Conservation (phyloP, 2,113 vertebrate genomes). For the Megalops atlanticus region DNA sequence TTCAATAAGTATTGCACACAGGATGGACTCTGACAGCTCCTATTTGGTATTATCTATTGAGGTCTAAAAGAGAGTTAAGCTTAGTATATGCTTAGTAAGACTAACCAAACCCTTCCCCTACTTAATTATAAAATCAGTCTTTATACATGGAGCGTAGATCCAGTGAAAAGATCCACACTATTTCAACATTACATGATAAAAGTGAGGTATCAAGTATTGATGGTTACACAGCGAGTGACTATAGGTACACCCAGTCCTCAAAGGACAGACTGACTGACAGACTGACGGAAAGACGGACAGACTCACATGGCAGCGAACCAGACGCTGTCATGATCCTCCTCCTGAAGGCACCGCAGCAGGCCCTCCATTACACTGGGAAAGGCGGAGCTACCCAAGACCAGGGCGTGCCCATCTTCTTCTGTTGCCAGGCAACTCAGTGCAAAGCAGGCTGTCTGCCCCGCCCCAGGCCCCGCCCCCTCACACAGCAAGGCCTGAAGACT, state of each 20-base stretch:
- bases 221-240: too few species aligned
- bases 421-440: slow-evolving; percentile 56
- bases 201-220: too few species aligned
- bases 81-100: too few species aligned
- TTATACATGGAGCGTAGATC: too few species aligned
- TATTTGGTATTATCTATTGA: too few species aligned
- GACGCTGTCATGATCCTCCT: slow-evolving; percentile 48
- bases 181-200: too few species aligned
- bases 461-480: slow-evolving; percentile 38
- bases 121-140: too few species aligned
- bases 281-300: neutral
- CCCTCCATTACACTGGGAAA: slow-evolving; percentile 45
- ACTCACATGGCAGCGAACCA: slow-evolving; percentile 64
- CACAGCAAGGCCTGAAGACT: slow-evolving; percentile 49
- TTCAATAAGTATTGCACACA: too few species aligned
- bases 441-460: slow-evolving; percentile 57
- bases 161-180: too few species aligned
- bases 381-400: slow-evolving; percentile 42
- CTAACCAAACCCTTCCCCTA: too few species aligned
- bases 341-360: slow-evolving; percentile 46
- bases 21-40: too few species aligned
- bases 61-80: too few species aligned
- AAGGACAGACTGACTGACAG: neutral
- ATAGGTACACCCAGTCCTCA: neutral
- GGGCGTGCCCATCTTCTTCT: slow-evolving; percentile 48